A percentile compares a stretch with the other conserved stretches of the same genome.
These are phyloP conservation scores for Chromoteleia sp. DNA, from an alignment of 2,888 invertebrate genomes.

Conservation along the genomic window DNA sequence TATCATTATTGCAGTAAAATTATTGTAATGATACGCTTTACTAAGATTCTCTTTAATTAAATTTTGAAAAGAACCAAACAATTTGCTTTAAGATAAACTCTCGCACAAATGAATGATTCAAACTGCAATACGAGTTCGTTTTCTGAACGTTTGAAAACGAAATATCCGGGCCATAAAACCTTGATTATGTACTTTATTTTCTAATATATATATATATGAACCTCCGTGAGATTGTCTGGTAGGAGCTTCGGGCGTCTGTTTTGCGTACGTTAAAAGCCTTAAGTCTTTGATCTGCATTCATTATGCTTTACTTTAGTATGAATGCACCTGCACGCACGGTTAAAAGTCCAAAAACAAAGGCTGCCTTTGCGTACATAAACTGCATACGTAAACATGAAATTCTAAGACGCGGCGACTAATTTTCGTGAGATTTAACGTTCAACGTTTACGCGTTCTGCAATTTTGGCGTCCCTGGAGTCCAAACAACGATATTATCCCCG, in stretches of 20 bases:
- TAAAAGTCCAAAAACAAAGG: constrained; percentile 63
- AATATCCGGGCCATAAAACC: constrained; percentile 19
- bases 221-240: constrained; percentile 28
- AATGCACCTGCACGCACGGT: constrained; percentile 60
- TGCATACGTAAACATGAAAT: constrained; percentile 54
- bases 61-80: neutral
- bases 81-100: neutral
- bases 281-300: constrained; percentile 58
- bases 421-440: constrained; percentile 37
- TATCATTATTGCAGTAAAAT: too few relatives aligned
- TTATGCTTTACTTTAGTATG: constrained; percentile 55
- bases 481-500: constrained; percentile 37
- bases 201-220: constrained; percentile 1
- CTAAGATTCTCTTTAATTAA: too few relatives aligned
- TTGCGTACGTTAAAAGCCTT: constrained; percentile 54
- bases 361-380: constrained; percentile 49
- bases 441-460: constrained; percentile 32
- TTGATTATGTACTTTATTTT: constrained; percentile 16
- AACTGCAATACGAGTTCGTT: constrained; percentile 1
- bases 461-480: constrained; percentile 19
- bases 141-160: constrained; percentile 3
- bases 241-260: constrained; percentile 47
- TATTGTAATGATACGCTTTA: too few relatives aligned
- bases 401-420: constrained; percentile 49
- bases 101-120: neutral